These are phyloP conservation scores for Periplaneta americana DNA, from an alignment of 1,140 invertebrate species.

Conservation along the genomic window DNA sequence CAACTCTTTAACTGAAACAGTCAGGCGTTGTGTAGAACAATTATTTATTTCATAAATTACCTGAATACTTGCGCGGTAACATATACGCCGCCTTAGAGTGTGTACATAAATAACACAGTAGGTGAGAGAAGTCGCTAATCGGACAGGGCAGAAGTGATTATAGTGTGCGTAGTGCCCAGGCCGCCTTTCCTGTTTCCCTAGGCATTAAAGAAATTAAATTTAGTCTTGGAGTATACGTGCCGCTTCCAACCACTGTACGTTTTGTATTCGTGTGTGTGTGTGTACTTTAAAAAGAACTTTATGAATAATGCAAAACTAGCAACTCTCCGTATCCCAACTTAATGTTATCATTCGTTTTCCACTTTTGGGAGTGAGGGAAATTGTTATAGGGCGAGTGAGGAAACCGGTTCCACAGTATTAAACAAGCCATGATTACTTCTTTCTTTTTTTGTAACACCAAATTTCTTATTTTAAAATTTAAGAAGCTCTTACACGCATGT, in stretches of 20 bases:
- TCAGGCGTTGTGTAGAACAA: background rate
- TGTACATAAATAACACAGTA: background rate
- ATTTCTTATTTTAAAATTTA: background rate
- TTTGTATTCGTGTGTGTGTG: background rate
- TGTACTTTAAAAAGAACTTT: background rate
- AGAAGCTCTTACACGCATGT: background rate
- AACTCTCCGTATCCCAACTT: background rate
- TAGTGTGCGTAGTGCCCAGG: background rate
- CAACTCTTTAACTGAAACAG: background rate
- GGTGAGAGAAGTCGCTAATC: background rate
- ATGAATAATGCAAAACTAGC: background rate
- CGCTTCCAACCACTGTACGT: background rate
- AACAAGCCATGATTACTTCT: background rate
- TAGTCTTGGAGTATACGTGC: background rate
- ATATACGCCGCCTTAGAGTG: background rate
- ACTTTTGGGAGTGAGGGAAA: background rate
- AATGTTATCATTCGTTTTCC: background rate
- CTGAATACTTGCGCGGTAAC: background rate
- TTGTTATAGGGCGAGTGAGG: background rate
- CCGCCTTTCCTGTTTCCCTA: background rate
- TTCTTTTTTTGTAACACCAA: background rate
- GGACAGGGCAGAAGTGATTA: background rate
- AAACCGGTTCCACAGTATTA: background rate
- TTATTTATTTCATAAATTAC: background rate
- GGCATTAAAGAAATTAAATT: background rate